Evolutionary conservation across 2,113 vertebrate genomes (phyloP).

Genomic region (Garra rufa): DNA sequence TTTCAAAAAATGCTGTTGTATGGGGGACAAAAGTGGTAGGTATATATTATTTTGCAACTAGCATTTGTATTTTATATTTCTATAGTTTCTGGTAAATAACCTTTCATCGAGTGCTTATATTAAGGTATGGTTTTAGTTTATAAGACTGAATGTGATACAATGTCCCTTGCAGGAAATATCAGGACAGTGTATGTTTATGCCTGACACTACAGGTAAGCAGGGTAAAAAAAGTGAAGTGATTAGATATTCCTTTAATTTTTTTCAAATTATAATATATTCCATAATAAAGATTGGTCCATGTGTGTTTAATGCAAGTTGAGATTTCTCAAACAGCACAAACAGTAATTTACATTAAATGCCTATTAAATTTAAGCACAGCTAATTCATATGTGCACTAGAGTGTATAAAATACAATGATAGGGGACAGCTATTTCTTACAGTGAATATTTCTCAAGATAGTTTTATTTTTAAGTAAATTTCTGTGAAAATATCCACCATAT

Average conservation of each 20-base stretch:
- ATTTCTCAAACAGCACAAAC: neutral
- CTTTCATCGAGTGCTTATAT: neutral
- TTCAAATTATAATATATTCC: neutral
- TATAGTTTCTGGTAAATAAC: neutral
- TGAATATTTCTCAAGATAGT: neutral
- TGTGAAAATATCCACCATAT: neutral
- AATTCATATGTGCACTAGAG: neutral
- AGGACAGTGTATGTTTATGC: neutral
- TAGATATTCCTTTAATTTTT: neutral
- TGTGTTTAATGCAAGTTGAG: neutral
- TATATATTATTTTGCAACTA: neutral
- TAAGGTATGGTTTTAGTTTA: neutral
- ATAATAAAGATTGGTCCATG: neutral
- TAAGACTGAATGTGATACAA: neutral
- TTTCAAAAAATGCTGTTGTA: no score
- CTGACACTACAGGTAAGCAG: no score
- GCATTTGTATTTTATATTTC: neutral
- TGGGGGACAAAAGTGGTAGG: neutral
- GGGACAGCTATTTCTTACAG: neutral
- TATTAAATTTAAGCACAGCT: neutral
- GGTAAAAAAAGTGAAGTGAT: no score
- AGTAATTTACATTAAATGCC: neutral
- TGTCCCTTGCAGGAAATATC: neutral
- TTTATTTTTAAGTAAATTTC: neutral
- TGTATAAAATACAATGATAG: neutral